Evolutionary conservation across 2,113 vertebrate species (phyloP), one percentile per base, ranked within the genome.

Genomic region (Rafetus swinhoei): DNA sequence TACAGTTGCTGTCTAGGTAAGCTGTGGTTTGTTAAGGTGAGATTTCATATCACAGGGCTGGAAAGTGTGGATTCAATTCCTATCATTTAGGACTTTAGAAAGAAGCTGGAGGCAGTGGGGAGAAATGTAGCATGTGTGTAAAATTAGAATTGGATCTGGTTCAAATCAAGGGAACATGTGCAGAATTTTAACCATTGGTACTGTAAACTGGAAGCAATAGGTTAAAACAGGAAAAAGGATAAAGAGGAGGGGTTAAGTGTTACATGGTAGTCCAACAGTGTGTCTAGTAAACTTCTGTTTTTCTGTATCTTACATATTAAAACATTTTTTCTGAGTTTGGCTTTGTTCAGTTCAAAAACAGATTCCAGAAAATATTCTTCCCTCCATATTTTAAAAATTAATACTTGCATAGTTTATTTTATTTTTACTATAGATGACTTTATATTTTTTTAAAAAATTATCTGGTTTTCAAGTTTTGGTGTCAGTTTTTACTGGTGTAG

Each of bases 151-250:
- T 84, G 24, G 79, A 18, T 79, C 62, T 10, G 27, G 59, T 86
- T 76, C 14, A 32, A 15, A 55, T n/a, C 24, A 79, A 27, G 29
- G 1, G 10, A 2, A 3, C 3, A 5, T 0, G 50, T 29, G 65
- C 52, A 82, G 6, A 72, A n/a, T 5, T 90, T 24, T 0, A n/a
- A 29, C 65, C 24, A 10, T 45, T 45, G 35, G 39, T 45, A 45
- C 45, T 14, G 11, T 25, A 77, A 45, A 77, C 11, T 77, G 39
- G 24, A 77, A 77, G 21, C 7, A 15, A 7, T 77, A 77, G 12
- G 39, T 25, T 77, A 77, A 27, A 77, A 77, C 4, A 72, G 62
- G 32, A 72, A 35, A 10, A 72, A 69, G 32, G 65, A 72, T 35
- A 35, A 77, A 77, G 39, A 50, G 13, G 21, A 11, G 72, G 35